Conservation (phyloP, 2,888 invertebrate genomes). For the Neoitamus cyanurus region DNA sequence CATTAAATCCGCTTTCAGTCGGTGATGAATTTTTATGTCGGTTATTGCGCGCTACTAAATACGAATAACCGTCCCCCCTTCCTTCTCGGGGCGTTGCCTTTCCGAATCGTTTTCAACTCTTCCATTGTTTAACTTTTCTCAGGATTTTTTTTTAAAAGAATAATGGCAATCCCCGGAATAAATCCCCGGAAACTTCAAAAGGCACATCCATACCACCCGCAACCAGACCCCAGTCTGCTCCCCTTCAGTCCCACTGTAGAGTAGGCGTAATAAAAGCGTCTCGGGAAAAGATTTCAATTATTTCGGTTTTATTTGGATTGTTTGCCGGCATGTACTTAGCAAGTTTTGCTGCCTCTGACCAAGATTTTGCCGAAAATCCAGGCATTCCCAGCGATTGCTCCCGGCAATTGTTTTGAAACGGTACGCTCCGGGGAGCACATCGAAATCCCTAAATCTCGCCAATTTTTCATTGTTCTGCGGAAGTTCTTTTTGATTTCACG, state of each 20-base stretch:
- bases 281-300: slow-evolving; percentile 28
- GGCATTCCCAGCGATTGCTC: background rate
- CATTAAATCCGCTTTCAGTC: background rate
- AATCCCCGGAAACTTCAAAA: slow-evolving; percentile 1
- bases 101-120: background rate
- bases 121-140: background rate
- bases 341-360: slow-evolving; percentile 13
- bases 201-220: background rate
- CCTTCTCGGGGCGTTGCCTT: background rate
- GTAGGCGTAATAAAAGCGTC: background rate
- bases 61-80: background rate
- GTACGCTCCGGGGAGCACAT: background rate
- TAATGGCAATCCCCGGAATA: background rate
- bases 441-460: slow-evolving; percentile 30
- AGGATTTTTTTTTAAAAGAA: background rate
- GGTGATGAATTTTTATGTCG: background rate
- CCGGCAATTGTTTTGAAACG: slow-evolving; percentile 17
- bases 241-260: background rate
- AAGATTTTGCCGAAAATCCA: slow-evolving; percentile 12
- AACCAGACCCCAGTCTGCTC: background rate
- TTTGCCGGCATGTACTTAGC: slow-evolving; percentile 16
- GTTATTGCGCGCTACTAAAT: background rate
- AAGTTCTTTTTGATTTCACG: slow-evolving; percentile 21
- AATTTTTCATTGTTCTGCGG: slow-evolving; percentile 34
- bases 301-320: slow-evolving; percentile 33